Base-by-base conservation (phyloP, 2,888 invertebrate species). In the Cantharis rufa region DNA sequence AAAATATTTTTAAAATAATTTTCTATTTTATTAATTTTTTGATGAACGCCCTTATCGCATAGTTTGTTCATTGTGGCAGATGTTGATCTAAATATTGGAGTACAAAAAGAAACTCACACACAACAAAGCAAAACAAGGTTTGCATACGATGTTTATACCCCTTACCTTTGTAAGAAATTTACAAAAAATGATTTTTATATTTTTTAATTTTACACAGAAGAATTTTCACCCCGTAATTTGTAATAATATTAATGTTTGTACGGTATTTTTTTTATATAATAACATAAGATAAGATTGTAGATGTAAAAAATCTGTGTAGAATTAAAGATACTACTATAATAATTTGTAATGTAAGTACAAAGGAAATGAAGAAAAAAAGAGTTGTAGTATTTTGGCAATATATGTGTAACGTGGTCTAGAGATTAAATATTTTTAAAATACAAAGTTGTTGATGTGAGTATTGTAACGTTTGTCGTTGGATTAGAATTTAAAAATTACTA, bases 361-460 rank as follows among this genome's bases (percentile, higher is more conserved):
- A 82, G 77, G 78, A 72, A 79, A 68, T 75, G 73, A 77, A 76
- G 78, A 72, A 66, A 79, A 81, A 78, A 77, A n/a, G 32, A 32
- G 48, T 78, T 78, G 79, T 80, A 82, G 82, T 82, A 82, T 82
- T 83, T 83, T 81, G 83, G 82, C 82, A 83, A 82, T 82, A 82
- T 82, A 79, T 82, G 81, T 83, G 82, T 82, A 77, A 76, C 79
- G 80, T 80, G 80, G 80, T 80, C 79, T 82, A 81, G 81, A 82
- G 77, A 66, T 66, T 82, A 81, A 79, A 81, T 83, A 82, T 82
- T 82, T 83, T 83, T 83, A 80, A 81, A 81, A 81, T 79, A 79
- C 48, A 48, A 80, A 80, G 78, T 79, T 76, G 79, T 81, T 82
- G 80, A 78, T 83, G 82, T 82, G 78, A 80, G 81, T 82, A 82